Base-by-base conservation (phyloP, 2,888 invertebrate genomes). In the Epistrophe grossulariae region DNA sequence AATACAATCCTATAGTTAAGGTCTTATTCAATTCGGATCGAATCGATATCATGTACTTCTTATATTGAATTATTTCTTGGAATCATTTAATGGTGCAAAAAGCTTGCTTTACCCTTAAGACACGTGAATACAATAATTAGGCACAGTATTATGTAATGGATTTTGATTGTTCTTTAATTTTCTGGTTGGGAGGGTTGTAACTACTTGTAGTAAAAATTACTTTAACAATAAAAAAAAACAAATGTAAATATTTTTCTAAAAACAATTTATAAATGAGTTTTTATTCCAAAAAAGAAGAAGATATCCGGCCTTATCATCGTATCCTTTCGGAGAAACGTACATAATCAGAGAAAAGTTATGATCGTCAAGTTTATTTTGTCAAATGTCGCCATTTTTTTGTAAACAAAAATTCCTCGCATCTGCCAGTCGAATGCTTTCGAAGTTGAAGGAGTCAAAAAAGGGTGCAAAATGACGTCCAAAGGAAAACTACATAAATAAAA, bases 81-180 rank as follows among this genome's bases (percentile, higher is more conserved):
- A 78, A 78, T 19, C 28, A n/a, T 43, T 31, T 15, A 45, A 48
- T 19, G 52, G 38, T 74, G 72, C 48, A 55, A 57, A 76, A 59
- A 70, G 57, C 62, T 59, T 45, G 68, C 45, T 73, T 71, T 62
- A 76, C 59, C 66, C 38, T 40, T 64, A 72, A 50, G 45, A 52
- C 57, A 73, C 62, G 17, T 76, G 59, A 71, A 68, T 72, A 76
- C 24, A 88, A 66, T 82, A n/a, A 48, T 50, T 85, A 88, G 85
- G 80, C 88, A 84, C 88, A 89, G 89, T 89, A 89, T 89, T 89
- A 88, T 79, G 73, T 59, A 80, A 79, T 76, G 78, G 52, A 76
- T 79, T 72, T 68, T 66, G 60, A 68, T 62, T 73, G 43, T 28
- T 52, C 35, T 72, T 68, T 68, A 70, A 45, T 60, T 79, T 59